These are phyloP conservation scores for Drosophila pseudotalamancana DNA, from an alignment of 2,888 invertebrate genomes.

Conservation along the genomic window DNA sequence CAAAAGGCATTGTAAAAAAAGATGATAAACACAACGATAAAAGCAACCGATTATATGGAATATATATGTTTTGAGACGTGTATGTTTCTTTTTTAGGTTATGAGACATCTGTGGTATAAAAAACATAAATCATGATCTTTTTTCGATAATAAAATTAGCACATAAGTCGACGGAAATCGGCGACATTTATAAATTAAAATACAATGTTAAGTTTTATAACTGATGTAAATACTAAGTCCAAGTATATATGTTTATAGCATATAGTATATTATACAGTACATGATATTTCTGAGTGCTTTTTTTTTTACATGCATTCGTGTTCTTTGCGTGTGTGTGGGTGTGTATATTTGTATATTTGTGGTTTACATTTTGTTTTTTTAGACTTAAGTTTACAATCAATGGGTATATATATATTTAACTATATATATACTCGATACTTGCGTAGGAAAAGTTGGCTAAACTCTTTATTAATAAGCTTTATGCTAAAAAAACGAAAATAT, in stretches of 20 bases:
- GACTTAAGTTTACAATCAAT: constrained; percentile 36
- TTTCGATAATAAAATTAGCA: constrained; percentile 39
- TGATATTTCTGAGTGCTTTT: constrained; percentile 44
- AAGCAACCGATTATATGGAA: constrained; percentile 22
- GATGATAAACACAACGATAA: constrained; percentile 35
- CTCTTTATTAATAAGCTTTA: constrained; percentile 27
- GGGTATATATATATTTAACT: background rate
- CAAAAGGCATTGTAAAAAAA: constrained; percentile 12
- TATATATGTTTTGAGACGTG: constrained; percentile 28
- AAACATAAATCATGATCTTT: constrained; percentile 36
- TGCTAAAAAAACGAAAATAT: constrained; percentile 21
- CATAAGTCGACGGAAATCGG: constrained; percentile 25
- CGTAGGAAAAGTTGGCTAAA: constrained; percentile 21
- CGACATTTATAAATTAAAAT: constrained; percentile 31
- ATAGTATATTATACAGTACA: constrained; percentile 33
- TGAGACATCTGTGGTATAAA: constrained; percentile 15
- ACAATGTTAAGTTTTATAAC: constrained; percentile 41
- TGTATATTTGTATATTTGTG: constrained; percentile 23
- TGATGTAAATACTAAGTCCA: constrained; percentile 39
- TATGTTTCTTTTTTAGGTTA: background rate
- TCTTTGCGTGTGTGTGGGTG: constrained; percentile 19
- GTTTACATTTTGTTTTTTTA: constrained; percentile 48
- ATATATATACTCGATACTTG: constrained; percentile 24
- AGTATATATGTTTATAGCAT: constrained; percentile 14
- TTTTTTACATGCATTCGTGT: constrained; percentile 44